Base-by-base conservation (phyloP, 2,113 vertebrate genomes). In the Polypterus senegalus region DNA sequence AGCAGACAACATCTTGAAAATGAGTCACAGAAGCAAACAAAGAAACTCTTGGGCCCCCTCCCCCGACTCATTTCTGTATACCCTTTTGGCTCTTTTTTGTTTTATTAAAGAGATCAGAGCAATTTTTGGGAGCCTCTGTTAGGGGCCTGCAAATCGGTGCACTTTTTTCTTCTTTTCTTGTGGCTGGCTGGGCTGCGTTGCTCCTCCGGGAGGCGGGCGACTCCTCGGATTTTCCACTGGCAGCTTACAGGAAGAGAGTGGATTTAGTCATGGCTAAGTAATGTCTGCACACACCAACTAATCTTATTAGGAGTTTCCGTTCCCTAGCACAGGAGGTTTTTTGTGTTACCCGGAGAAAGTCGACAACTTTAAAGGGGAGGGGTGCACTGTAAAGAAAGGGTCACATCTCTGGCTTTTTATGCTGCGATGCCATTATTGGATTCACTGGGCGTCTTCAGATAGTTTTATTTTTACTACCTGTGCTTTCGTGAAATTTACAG, bases 1-100 rank as follows among this genome's bases (percentile, higher is more conserved):
- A 95, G 91, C 88, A 89, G 90, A 93, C 91, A 92, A 89, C 91
- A 89, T 94, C 92, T 95, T 92, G 90, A 94, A 92, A 93, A 94
- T 96, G 93, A 97, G 85, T 97, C 93, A 97, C 86, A 86, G 74
- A 77, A 78, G 86, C 86, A 88, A 91, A 96, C 92, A 97, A 97
- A 96, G 92, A 94, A 86, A 84, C 90, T 87, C 88, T 92, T 92
- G 83, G 91, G 86, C 64, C 27, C 27, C 27, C 27, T 27, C 27
- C 27, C 27, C 27, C 27, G 27, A 27, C 27, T 2, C 27, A 27
- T 27, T 27, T 27, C 27, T 27, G 27, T 27, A 27, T 27, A 27
- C 27, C 27, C 27, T 27, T 27, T 27, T 27, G 27, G 27, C 27
- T 27, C 27, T 27, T 27, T 27, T 27, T 27, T 27, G 27, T 27